Conservation (phyloP, 2,888 invertebrate genomes). For the Megamerina dolium region DNA sequence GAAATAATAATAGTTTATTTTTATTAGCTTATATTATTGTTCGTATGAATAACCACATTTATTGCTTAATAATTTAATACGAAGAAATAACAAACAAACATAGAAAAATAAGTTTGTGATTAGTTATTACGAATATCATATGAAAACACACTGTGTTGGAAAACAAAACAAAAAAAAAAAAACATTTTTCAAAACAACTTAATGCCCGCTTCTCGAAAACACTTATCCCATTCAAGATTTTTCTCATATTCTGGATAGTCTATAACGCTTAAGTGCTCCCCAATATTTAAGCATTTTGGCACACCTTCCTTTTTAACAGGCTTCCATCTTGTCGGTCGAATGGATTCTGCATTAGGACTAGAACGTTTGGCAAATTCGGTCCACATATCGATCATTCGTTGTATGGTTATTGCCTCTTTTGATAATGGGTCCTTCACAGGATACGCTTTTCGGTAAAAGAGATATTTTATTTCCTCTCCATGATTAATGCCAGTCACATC, state of each 20-base stretch:
- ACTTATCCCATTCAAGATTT: slow-evolving; percentile 27
- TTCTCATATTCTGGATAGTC: slow-evolving; percentile 29
- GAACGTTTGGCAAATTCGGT: slow-evolving; percentile 33
- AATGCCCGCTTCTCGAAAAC: slow-evolving; percentile 22
- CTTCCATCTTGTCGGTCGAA: slow-evolving; percentile 27
- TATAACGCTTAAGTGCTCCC: slow-evolving; percentile 28
- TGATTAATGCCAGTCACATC: slow-evolving; percentile 30
- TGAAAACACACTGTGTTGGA: no score
- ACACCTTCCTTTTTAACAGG: slow-evolving; percentile 21
- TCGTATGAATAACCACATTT: no score
- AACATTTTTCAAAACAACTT: neutral
- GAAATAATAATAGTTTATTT: no score
- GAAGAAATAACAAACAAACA: no score
- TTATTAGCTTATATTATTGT: no score
- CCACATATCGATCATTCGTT: slow-evolving; percentile 33
- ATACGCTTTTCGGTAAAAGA: slow-evolving; percentile 30
- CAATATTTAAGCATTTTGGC: slow-evolving; percentile 35
- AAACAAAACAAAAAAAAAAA: no score
- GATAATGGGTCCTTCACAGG: slow-evolving; percentile 25
- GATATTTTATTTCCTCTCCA: slow-evolving; percentile 37
- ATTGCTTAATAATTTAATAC: no score
- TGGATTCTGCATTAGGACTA: slow-evolving; percentile 32
- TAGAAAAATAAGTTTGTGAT: no score
- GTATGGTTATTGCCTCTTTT: slow-evolving; percentile 32
- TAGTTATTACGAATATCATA: no score